These are phyloP conservation scores for Eristalinus aeneus DNA, from an alignment of 2,888 invertebrate genomes.

Conservation along the genomic window DNA sequence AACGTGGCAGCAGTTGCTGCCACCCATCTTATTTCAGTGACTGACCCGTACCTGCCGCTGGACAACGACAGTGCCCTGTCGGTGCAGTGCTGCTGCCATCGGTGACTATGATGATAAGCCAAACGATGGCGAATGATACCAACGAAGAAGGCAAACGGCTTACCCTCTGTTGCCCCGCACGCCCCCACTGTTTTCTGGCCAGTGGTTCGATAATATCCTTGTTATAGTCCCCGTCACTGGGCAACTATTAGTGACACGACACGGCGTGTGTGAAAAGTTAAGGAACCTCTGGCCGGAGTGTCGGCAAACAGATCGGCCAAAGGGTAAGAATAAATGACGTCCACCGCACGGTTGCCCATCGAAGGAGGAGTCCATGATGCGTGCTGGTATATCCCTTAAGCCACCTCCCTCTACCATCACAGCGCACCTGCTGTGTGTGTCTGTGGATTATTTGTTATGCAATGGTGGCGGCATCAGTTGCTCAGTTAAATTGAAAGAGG, in stretches of 20 bases:
- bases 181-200: constrained; percentile 11
- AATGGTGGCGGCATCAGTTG: constrained; percentile 42
- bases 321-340: constrained; percentile 22
- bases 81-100: constrained; percentile 5
- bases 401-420: constrained; percentile 5
- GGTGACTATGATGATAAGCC: constrained; percentile 40
- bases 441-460: constrained; percentile 51
- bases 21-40: neutral
- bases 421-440: neutral
- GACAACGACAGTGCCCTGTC: constrained; percentile 11
- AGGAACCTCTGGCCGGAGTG: constrained; percentile 33
- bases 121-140: constrained; percentile 52
- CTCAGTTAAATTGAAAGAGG: constrained; percentile 60
- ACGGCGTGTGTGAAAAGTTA: constrained; percentile 39
- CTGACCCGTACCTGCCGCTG: constrained; percentile 19
- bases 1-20: constrained; percentile 1
- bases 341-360: neutral
- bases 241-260: constrained; percentile 22
- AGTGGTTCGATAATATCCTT: constrained; percentile 61
- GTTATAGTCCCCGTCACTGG: constrained; percentile 48
- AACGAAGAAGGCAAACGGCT: constrained; percentile 41
- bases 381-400: constrained; percentile 36
- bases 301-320: constrained; percentile 34
- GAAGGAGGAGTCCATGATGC: constrained; percentile 38
- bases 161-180: constrained; percentile 16